Conservation (phyloP, 1,140 invertebrate genomes). For the Aphaenogaster rudis region DNA sequence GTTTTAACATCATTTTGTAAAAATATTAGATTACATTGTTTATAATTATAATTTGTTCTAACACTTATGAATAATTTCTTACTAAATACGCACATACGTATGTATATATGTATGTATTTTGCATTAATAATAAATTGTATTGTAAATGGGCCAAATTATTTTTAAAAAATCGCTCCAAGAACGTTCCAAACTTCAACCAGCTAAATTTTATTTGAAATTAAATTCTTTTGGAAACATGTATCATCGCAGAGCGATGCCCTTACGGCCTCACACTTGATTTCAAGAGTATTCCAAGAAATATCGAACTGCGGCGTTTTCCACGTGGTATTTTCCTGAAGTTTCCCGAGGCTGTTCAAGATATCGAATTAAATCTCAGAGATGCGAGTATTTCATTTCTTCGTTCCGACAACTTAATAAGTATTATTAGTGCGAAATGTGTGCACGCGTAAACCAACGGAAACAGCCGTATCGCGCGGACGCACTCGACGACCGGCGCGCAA, state of each 20-base stretch:
- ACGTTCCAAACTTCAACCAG: no score
- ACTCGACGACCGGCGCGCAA: neutral
- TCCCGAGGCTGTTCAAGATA: neutral
- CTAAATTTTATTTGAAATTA: neutral
- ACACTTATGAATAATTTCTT: neutral
- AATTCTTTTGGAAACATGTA: neutral
- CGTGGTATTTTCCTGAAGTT: neutral
- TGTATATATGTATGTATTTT: neutral
- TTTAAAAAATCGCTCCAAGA: no score
- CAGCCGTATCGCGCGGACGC: neutral
- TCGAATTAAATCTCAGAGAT: constrained; percentile 24
- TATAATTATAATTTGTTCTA: neutral
- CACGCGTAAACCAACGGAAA: constrained; percentile 41
- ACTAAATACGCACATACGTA: neutral
- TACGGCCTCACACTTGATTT: neutral
- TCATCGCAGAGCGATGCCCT: neutral
- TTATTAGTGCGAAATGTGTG: constrained; percentile 34
- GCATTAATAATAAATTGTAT: neutral
- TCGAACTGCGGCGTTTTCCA: neutral
- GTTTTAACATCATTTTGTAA: neutral
- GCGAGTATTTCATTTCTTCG: constrained; percentile 31
- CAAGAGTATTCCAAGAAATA: neutral
- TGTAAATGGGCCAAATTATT: no score
- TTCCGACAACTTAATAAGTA: constrained; percentile 52
- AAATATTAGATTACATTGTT: neutral